Evolutionary conservation across 2,113 vertebrate genomes (phyloP), one percentile per base, ranked within the genome.

Genomic region (Stigmatopora argus): DNA sequence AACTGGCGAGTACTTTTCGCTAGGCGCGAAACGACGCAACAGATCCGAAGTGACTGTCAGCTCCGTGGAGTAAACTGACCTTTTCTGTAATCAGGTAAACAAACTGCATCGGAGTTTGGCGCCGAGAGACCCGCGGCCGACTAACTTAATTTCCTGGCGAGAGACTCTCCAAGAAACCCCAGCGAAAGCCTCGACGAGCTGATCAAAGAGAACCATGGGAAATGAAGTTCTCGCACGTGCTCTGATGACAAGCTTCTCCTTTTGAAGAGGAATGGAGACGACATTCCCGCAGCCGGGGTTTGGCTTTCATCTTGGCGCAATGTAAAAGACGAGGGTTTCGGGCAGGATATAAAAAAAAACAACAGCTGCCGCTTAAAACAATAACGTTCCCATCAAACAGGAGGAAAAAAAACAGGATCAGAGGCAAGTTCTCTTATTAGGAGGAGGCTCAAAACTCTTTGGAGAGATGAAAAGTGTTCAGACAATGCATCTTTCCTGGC

Each of bases 301-400:
- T 65, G 66, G 57, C 90, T 90, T 90, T 92, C 80, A 90, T 90
- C 88, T 90, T 72, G 8, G 53, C 38, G 80, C 75, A 82, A 83
- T 85, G 83, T 78, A 71, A 85, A 82, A 82, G 78, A 77, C 48
- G 70, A 82, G 62, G 77, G 76, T 80, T 31, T 84, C 74, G 81
- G 21, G 71, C 78, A 73, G 72, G 78, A 71, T 69, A 69, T 80
- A 85, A 85, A 85, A 86, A 85, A 85, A 85, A 86, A 85, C 79
- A 87, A 86, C 85, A 87, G 79, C 87, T 89, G 83, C 75, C 34
- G 74, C 87, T 87, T 87, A 84, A 86, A 87, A 87, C 84, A 83
- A 86, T 81, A 82, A 72, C 81, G 70, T 67, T 47, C 18, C 70
- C 80, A 83, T 87, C 85, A 85, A 84, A 86, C 69, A 31, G 26